Percentiles rank a stretch among this genome's conserved stretches.
Conservation (phyloP, 1,140 invertebrate species). For the Tetramorium alpestre region DNA sequence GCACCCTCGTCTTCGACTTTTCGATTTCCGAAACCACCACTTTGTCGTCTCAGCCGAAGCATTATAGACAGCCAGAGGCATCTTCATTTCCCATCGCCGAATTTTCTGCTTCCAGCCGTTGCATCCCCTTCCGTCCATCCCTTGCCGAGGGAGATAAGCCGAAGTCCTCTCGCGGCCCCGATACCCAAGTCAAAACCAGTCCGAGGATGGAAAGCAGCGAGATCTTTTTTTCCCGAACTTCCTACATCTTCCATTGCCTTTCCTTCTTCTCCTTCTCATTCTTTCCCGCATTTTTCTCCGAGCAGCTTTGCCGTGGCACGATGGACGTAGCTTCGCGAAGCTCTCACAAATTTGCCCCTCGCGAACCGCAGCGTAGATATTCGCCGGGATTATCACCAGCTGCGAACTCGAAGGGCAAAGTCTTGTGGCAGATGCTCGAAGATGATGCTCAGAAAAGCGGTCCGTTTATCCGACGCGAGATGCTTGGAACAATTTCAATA, state of each 20-base stretch:
- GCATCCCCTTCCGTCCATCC: background rate
- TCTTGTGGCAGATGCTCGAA: constrained; percentile 23
- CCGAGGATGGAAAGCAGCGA: background rate
- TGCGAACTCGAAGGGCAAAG: background rate
- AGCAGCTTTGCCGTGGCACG: background rate
- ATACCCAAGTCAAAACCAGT: constrained; percentile 61
- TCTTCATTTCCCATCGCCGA: constrained; percentile 73
- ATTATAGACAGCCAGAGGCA: constrained; percentile 74
- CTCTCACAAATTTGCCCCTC: background rate
- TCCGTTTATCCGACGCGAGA: constrained; percentile 18
- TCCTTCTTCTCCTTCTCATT: background rate
- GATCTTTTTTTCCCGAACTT: constrained; percentile 24
- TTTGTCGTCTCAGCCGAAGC: constrained; percentile 70
- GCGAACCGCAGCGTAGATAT: constrained; percentile 29
- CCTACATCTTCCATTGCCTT: background rate
- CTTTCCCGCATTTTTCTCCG: background rate
- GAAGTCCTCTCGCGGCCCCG: background rate
- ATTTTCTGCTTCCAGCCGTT: constrained; percentile 74
- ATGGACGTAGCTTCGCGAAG: constrained; percentile 18
- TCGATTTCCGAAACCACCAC: constrained; percentile 67
- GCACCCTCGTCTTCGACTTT: constrained; percentile 56
- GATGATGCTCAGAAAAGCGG: background rate
- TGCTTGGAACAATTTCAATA: background rate
- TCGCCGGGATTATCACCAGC: constrained; percentile 46
- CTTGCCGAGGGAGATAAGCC: constrained; percentile 32